Evolutionary conservation across 2,888 invertebrate genomes (phyloP).

Genomic region (Silvanus unidentatus): DNA sequence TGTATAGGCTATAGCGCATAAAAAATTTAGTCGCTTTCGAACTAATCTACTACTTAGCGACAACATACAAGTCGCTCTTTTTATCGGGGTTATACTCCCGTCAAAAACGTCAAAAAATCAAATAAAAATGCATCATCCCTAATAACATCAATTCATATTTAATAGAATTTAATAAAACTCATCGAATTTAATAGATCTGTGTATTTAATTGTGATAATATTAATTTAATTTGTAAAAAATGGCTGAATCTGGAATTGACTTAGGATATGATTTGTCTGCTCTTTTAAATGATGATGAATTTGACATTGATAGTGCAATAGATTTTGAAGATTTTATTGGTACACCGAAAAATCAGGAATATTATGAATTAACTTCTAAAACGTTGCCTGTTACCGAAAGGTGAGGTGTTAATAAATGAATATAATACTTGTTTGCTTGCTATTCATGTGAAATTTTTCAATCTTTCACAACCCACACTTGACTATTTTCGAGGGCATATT

Average conservation of each 20-base stretch:
- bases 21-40: constrained; percentile 32
- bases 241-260: constrained; percentile 60
- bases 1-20: constrained; percentile 29
- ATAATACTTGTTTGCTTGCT: constrained; percentile 13
- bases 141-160: neutral
- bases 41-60: constrained; percentile 14
- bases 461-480: no score
- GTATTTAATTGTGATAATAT: constrained; percentile 7
- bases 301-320: constrained; percentile 48
- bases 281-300: constrained; percentile 48
- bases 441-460: constrained; percentile 21
- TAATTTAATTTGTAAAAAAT: constrained; percentile 30
- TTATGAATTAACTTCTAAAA: constrained; percentile 58
- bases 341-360: constrained; percentile 54
- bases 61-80: constrained; percentile 14
- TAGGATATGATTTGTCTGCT: constrained; percentile 58
- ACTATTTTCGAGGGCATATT: no score
- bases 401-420: constrained; percentile 37
- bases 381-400: constrained; percentile 56
- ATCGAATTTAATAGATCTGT: constrained; percentile 6
- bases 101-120: constrained; percentile 3
- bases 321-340: constrained; percentile 49
- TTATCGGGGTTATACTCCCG: constrained; percentile 12
- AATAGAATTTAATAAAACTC: neutral
- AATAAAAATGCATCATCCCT: neutral